Base-by-base conservation (phyloP, 2,888 invertebrate species). In the Clunio marinus region DNA sequence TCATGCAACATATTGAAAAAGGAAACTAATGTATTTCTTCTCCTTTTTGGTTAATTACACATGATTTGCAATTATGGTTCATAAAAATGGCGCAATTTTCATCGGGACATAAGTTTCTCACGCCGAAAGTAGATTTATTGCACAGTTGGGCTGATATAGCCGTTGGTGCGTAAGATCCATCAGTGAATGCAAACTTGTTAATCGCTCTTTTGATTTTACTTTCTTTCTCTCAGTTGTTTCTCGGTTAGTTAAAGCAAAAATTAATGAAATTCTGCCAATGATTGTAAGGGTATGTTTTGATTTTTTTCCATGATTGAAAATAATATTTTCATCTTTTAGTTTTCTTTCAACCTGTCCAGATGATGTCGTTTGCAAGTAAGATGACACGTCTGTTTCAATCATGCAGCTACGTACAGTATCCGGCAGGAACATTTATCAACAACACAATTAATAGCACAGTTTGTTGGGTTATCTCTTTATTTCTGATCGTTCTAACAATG, bases 351-450 rank as follows among this genome's bases (percentile, higher is more conserved):
- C 92, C 92, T 93, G 92, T 88, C 92, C 91, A 84, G 92, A 90
- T 84, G 92, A 91, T 84, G 92, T 91, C 84, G 92, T 91, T 86
- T 92, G 92, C 79, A 92, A 88, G 85, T 92, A 93, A 81, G 91
- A 91, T 81, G 92, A 90, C 82, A 92, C 92, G 89, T 92, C 92
- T 82, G 88, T 88, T 88, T 92, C 92, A 87, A 92, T 91, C 92
- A 92, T 92, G 86, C 91, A 92, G 89, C 91, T 91, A 85, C 91
- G 88, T 83, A 91, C 85, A 77, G 91, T 88, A 82, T 92, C 92
- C 83, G 92, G 92, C 86, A 92, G 91, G 85, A 92, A 92, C 92
- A 92, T 92, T 22, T 41, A 20, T 45, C 28, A 13, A 17, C 5
- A 4, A 4, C 15, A 17, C 45, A 45, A 45, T n/a, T 5, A 45